Evolutionary conservation across 2,888 invertebrate species (phyloP).

Genomic region (Plagodis dolabraria): DNA sequence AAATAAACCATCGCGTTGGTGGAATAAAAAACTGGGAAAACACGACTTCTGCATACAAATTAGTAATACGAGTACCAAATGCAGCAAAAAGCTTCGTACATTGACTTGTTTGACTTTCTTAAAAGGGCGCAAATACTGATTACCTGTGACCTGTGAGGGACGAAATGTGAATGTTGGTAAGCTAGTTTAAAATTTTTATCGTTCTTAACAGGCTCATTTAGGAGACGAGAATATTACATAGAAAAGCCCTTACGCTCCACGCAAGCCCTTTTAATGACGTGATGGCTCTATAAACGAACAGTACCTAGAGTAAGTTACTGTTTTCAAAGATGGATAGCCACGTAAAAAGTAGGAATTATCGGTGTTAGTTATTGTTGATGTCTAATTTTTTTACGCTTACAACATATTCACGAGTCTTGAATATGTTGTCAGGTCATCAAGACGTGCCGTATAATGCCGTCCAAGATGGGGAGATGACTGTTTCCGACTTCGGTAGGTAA

Average conservation of each 20-base stretch:
- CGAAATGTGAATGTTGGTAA: not conserved
- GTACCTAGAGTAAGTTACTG: not conserved
- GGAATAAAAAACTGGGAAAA: conserved; percentile 19
- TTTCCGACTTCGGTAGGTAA: not conserved
- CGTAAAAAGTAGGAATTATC: not conserved
- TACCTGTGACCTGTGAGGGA: not conserved
- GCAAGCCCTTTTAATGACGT: conserved; percentile 18
- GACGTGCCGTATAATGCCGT: too few species aligned
- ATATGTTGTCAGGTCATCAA: too few species aligned
- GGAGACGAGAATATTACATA: conserved; percentile 25
- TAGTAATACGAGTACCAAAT: conserved; percentile 11
- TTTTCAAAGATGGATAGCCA: conserved; percentile 17
- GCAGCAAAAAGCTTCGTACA: conserved; percentile 13
- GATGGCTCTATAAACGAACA: conserved; percentile 2
- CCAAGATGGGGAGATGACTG: not conserved
- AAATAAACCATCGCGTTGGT: conserved; percentile 20
- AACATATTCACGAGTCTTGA: too few species aligned
- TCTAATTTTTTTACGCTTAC: too few species aligned
- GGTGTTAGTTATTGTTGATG: not conserved
- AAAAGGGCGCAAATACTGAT: conserved; percentile 8
- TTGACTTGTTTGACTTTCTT: conserved; percentile 7
- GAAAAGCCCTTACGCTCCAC: conserved; percentile 20
- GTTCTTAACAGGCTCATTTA: conserved; percentile 15
- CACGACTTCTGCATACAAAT: conserved; percentile 29
- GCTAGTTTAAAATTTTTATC: conserved; percentile 4